Conservation (phyloP, 2,113 vertebrate species). For the Himantopus leucocephalus region DNA sequence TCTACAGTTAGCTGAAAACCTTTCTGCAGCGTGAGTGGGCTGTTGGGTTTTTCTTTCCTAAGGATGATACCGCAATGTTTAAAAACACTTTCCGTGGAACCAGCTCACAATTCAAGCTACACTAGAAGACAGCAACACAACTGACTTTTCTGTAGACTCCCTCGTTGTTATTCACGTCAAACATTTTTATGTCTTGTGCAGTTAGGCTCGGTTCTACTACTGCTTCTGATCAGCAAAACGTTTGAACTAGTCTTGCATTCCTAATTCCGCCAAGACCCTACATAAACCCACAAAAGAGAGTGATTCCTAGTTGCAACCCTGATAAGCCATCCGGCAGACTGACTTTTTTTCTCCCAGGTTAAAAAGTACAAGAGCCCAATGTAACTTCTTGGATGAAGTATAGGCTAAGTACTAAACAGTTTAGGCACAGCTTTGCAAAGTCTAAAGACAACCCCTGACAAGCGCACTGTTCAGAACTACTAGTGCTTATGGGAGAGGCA, state of each 20-base stretch:
- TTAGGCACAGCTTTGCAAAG: neutral
- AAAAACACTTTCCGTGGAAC: neutral
- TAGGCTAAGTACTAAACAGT: neutral
- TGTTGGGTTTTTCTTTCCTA: neutral
- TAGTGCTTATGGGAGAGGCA: slow-evolving; percentile 1
- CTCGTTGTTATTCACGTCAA: neutral
- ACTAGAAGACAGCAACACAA: neutral
- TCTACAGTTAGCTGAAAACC: neutral
- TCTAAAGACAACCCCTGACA: slow-evolving; percentile 1
- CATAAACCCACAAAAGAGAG: neutral
- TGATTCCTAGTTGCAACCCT: neutral
- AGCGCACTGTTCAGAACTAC: neutral
- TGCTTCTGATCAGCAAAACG: neutral
- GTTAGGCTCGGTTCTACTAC: neutral
- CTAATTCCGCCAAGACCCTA: neutral
- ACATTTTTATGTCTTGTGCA: neutral
- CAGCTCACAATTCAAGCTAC: neutral
- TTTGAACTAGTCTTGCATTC: neutral
- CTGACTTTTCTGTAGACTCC: neutral
- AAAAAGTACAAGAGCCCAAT: neutral
- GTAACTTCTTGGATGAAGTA: neutral
- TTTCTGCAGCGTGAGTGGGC: neutral
- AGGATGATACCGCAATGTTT: neutral
- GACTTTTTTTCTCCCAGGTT: neutral
- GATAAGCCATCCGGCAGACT: neutral